Evolutionary conservation across 2,797 vertebrate genomes (phyloP).

Genomic region (Clangula hyemalis): DNA sequence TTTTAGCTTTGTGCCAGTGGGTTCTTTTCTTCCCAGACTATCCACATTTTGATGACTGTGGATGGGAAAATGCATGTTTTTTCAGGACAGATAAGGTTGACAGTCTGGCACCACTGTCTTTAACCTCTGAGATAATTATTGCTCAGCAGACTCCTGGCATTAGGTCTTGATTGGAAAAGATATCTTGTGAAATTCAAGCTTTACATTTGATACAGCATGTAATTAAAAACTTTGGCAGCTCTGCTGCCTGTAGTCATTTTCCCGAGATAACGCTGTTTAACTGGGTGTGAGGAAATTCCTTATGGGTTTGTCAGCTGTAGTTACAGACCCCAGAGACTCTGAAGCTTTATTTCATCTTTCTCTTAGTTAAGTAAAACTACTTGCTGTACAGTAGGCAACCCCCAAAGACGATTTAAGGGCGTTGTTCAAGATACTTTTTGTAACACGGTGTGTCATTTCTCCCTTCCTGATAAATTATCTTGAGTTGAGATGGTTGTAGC

Average conservation of each 20-base stretch:
- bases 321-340: background rate
- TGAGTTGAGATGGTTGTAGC: background rate
- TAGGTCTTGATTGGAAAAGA: background rate
- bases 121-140: background rate
- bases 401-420: background rate
- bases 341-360: slow-evolving; percentile 20
- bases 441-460: background rate
- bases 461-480: background rate
- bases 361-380: slow-evolving; percentile 1
- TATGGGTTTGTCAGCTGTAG: background rate
- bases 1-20: background rate
- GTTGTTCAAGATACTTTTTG: background rate
- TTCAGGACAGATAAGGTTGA: background rate
- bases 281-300: background rate
- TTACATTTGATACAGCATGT: background rate
- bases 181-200: background rate
- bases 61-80: background rate
- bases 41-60: background rate
- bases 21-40: background rate
- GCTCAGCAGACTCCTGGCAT: background rate
- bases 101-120: background rate
- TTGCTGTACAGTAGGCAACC: background rate
- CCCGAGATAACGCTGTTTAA: background rate
- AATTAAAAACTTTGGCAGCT: background rate
- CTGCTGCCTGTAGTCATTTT: background rate